Percentiles rank a stretch among this genome's conserved stretches.
These are phyloP conservation scores for Sternotherus odoratus DNA, from an alignment of 2,797 vertebrate species.

Conservation along the genomic window DNA sequence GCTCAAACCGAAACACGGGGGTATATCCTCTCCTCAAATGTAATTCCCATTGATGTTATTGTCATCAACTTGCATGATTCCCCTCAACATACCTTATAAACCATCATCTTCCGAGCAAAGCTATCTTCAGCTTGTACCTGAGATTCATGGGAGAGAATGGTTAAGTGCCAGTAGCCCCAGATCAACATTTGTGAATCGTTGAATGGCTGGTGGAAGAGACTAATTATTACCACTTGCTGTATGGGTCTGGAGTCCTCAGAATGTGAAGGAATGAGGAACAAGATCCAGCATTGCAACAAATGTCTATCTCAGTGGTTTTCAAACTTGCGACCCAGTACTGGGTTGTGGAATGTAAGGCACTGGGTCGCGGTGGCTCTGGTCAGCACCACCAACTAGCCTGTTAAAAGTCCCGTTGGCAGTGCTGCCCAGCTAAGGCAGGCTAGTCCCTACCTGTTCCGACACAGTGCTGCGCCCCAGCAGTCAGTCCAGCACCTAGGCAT, in stretches of 20 bases:
- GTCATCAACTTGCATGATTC: rapidly evolving
- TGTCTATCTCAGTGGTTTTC: no score
- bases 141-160: not conserved
- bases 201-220: rapidly evolving
- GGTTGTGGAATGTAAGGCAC: no score
- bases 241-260: rapidly evolving
- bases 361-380: no score
- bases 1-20: not conserved
- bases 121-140: rapidly evolving
- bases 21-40: not conserved
- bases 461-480: no score
- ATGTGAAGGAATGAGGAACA: rapidly evolving
- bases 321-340: no score
- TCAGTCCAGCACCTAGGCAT: no score
- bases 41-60: not conserved
- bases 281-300: rapidly evolving
- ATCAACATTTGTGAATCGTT: rapidly evolving
- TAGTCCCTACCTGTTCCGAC: no score
- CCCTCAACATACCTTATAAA: rapidly evolving
- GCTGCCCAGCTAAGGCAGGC: no score
- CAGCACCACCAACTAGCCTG: no score
- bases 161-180: not conserved
- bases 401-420: no score
- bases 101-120: rapidly evolving
- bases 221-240: not conserved